Base-by-base conservation (phyloP, 2,797 vertebrate genomes). In the Discoglossus pictus region DNA sequence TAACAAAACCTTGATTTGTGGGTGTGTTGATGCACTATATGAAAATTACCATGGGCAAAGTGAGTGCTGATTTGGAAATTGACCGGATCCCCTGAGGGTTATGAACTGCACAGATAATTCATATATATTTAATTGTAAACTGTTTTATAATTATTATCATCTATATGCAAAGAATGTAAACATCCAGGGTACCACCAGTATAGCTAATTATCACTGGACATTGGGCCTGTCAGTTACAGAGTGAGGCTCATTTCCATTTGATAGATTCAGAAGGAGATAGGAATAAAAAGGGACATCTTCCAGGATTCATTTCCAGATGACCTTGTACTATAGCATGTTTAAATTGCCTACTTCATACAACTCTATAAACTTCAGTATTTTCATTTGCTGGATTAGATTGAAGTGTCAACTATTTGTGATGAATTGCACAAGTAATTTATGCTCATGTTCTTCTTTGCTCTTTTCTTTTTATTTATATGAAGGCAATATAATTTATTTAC, bases 301-400 rank as follows among this genome's bases (percentile, higher is more conserved):
- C 73, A 24, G 2, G 56, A 74, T 73, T 81, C 83, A 77, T 76
- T 82, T 80, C 83, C 81, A 78, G 79, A 82, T 85, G 86, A 88
- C 86, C 88, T 88, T 88, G 83, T 84, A 82, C 77, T 82, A 82
- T 75, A 74, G 77, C 80, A 76, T 39, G 68, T 83, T 88, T 89
- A 88, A 89, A 90, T 88, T 89, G 87, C 86, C 87, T 87, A 88
- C 85, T 88, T 89, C 88, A 87, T 88, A 85, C 86, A 85, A 86
- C 85, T 90, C 86, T 83, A 85, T 90, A 86, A 84, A 87, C 79
- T 88, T 88, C 85, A 85, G 81, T 88, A 86, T 88, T 89, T 89
- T 89, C 87, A 89, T 90, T 90, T 87, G 86, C 84, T n/a, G 79
- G 82, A 83, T 90, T 87, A 90, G 87, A 90, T 90, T 90, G 85